A percentile compares a stretch with the other conserved stretches of the same genome.
These are phyloP conservation scores for Tenthredo livida DNA, from an alignment of 2,888 invertebrate species.

Conservation along the genomic window DNA sequence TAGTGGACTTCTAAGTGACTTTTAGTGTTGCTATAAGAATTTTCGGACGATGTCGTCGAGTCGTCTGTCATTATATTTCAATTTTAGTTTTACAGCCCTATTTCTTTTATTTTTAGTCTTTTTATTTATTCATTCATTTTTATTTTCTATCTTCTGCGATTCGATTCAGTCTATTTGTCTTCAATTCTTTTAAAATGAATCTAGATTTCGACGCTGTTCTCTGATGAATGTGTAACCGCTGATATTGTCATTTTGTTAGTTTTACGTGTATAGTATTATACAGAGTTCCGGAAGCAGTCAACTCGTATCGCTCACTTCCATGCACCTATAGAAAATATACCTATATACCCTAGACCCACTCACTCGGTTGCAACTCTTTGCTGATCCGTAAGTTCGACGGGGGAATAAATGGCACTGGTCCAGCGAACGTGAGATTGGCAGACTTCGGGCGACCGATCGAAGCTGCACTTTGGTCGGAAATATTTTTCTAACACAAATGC, in stretches of 20 bases:
- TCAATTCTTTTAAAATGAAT: background rate
- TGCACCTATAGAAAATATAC: background rate
- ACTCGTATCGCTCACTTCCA: slow-evolving; percentile 3
- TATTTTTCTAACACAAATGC: background rate
- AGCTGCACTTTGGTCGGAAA: background rate
- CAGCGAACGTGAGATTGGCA: slow-evolving; percentile 44
- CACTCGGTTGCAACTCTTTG: slow-evolving; percentile 7
- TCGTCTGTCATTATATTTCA: slow-evolving; percentile 36
- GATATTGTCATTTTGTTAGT: background rate
- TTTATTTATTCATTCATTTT: no score
- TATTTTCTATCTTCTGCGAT: background rate
- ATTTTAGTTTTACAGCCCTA: background rate
- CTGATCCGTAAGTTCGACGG: slow-evolving; percentile 35
- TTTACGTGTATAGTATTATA: background rate
- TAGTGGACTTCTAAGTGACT: slow-evolving; percentile 70
- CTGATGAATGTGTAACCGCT: background rate
- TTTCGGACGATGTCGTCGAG: slow-evolving; percentile 6
- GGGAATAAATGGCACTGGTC: slow-evolving; percentile 43
- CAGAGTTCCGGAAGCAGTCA: slow-evolving; percentile 2
- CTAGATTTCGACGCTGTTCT: background rate
- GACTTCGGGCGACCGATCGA: slow-evolving; percentile 36
- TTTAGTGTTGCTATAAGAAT: slow-evolving; percentile 69
- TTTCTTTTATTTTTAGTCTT: no score
- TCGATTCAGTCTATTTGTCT: background rate
- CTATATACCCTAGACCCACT: background rate